phyloP scores from a whole-genome alignment of 2,113 vertebrate genomes.

The Halcyon malimbica region DNA sequence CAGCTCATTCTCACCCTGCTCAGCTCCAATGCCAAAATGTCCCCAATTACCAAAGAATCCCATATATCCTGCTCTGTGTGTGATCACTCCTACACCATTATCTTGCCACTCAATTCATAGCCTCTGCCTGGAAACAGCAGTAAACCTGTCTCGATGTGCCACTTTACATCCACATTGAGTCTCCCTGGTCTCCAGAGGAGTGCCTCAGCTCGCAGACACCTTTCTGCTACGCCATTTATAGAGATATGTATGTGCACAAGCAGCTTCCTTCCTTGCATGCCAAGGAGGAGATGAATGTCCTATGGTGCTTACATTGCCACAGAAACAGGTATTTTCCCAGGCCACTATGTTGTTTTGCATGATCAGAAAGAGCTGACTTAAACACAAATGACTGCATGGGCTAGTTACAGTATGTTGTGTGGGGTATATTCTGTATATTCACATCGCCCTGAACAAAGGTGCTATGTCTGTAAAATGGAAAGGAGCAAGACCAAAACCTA shows the following conservation, averaged over 20 bases:
- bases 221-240: neutral
- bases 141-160: constrained; percentile 47
- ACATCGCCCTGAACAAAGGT: neutral
- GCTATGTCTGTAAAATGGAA: neutral
- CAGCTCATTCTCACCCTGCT: constrained; percentile 44
- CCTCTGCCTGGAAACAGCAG: constrained; percentile 45
- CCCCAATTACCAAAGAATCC: constrained; percentile 64
- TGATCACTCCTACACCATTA: constrained; percentile 51
- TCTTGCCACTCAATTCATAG: constrained; percentile 27
- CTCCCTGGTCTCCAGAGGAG: constrained; percentile 35
- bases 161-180: constrained; percentile 38
- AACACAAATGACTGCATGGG: neutral
- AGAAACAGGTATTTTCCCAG: neutral
- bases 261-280: neutral
- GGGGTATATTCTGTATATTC: neutral
- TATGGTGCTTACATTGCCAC: neutral
- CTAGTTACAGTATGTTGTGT: neutral
- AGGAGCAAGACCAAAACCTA: neutral
- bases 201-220: neutral
- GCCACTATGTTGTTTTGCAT: neutral
- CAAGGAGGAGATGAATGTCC: neutral
- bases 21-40: constrained; percentile 50
- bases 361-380: constrained; percentile 13
- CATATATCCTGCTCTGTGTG: constrained; percentile 47
- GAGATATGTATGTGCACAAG: neutral